Evolutionary conservation across 2,888 invertebrate species (phyloP).

Genomic region (Drosophila siamana): DNA sequence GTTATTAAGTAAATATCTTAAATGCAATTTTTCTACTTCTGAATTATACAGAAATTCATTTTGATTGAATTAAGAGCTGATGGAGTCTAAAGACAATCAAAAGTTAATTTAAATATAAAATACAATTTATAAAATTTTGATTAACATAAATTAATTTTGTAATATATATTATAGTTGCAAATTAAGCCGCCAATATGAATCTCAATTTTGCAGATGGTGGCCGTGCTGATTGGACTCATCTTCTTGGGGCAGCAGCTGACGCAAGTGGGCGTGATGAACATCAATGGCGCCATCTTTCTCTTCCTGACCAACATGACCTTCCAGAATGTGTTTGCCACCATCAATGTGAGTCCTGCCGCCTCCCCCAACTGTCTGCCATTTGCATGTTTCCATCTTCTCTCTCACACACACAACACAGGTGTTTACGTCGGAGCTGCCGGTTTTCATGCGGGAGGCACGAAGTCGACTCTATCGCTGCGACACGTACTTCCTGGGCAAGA

Average conservation of each 20-base stretch:
- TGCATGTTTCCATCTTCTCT: neutral
- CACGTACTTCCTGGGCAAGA: slow-evolving; percentile 96
- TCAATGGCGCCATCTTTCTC: slow-evolving; percentile 96
- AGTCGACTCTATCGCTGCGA: slow-evolving; percentile 96
- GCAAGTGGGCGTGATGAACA: slow-evolving; percentile 96
- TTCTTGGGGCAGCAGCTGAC: slow-evolving; percentile 93
- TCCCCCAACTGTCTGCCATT: neutral
- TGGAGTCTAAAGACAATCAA: too few species aligned
- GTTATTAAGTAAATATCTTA: too few species aligned
- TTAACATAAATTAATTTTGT: too few species aligned
- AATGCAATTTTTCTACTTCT: too few species aligned
- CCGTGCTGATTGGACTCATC: slow-evolving; percentile 94
- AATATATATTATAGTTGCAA: too few species aligned
- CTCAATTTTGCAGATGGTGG: slow-evolving; percentile 90
- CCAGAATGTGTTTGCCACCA: slow-evolving; percentile 97
- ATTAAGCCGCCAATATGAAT: too few species aligned
- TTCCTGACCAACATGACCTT: slow-evolving; percentile 97
- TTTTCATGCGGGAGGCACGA: slow-evolving; percentile 94
- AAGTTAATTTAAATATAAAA: neutral
- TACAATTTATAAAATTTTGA: too few species aligned
- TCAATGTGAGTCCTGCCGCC: slow-evolving; percentile 90
- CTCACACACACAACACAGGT: slow-evolving; percentile 88
- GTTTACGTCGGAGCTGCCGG: slow-evolving; percentile 94
- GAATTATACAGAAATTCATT: too few species aligned
- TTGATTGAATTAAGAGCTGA: too few species aligned